phyloP scores from a whole-genome alignment of 2,888 invertebrate genomes.

The Parnassius smintheus region DNA sequence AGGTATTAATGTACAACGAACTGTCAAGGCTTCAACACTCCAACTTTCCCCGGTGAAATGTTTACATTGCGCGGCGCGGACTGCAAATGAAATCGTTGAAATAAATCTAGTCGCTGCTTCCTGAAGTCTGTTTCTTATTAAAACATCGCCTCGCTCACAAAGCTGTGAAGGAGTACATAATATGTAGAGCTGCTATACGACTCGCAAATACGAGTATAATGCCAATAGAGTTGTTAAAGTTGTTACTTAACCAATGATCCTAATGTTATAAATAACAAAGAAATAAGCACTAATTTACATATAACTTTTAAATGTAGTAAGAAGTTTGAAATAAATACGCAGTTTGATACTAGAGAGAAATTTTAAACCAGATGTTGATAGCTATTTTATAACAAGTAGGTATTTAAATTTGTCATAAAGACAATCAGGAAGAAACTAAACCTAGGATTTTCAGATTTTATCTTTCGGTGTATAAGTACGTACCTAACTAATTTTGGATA shows the following conservation, averaged over 20 bases:
- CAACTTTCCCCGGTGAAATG: slow-evolving; percentile 28
- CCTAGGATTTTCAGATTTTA: too few relatives aligned
- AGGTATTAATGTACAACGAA: slow-evolving; percentile 12
- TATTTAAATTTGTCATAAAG: too few relatives aligned
- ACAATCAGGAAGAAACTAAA: too few relatives aligned
- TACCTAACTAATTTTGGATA: slow-evolving; percentile 16
- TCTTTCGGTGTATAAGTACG: too few relatives aligned
- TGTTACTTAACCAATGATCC: background rate
- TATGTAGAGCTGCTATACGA: slow-evolving; percentile 8
- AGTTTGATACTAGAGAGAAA: background rate
- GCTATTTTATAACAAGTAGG: background rate
- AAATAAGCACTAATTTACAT: background rate
- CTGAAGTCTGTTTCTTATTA: slow-evolving; percentile 39
- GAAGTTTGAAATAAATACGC: background rate
- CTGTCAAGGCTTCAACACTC: slow-evolving; percentile 23
- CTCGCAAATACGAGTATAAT: slow-evolving; percentile 9
- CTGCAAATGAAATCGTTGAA: slow-evolving; percentile 32
- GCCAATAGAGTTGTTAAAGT: slow-evolving; percentile 10
- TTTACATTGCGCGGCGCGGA: slow-evolving; percentile 24
- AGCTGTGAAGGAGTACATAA: slow-evolving; percentile 25
- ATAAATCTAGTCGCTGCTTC: slow-evolving; percentile 35
- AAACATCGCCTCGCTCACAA: slow-evolving; percentile 35
- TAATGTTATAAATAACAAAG: too few relatives aligned
- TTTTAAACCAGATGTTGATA: background rate
- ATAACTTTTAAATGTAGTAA: background rate